phyloP scores from a whole-genome alignment of 2,797 vertebrate genomes.

The Poecilia gillii region DNA sequence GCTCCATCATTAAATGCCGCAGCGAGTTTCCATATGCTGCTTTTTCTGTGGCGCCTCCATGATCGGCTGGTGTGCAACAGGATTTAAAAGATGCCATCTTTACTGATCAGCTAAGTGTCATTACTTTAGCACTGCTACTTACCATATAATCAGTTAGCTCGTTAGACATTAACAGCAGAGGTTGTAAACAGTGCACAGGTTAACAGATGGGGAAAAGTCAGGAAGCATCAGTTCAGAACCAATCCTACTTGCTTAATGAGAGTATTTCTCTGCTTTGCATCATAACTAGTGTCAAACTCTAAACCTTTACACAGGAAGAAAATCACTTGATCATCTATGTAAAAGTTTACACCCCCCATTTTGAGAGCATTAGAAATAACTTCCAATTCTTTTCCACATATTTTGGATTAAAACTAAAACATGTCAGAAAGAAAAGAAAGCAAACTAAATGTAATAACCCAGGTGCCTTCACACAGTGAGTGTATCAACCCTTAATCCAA shows the following conservation, averaged over 20 bases:
- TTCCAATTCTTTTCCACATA: background rate
- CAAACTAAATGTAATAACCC: background rate
- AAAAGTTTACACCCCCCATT: background rate
- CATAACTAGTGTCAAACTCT: background rate
- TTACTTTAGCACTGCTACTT: background rate
- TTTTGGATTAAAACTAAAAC: background rate
- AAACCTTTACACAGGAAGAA: background rate
- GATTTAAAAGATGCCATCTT: background rate
- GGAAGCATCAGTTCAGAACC: background rate
- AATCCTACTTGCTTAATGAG: background rate
- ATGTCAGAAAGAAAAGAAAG: background rate
- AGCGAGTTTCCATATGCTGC: background rate
- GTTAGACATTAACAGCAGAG: background rate
- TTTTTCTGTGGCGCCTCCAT: background rate
- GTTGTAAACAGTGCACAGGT: background rate
- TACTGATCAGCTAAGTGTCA: background rate
- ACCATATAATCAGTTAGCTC: background rate
- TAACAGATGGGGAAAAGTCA: background rate
- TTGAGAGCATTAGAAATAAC: background rate
- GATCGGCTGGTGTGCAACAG: background rate
- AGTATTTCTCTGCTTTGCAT: background rate
- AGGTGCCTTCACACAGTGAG: background rate
- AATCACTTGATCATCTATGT: background rate
- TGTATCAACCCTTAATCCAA: background rate
- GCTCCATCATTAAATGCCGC: background rate